Evolutionary conservation across 92 coral and sea anemone species (phyloP).

Genomic region (Anthopleura xanthogrammica): DNA sequence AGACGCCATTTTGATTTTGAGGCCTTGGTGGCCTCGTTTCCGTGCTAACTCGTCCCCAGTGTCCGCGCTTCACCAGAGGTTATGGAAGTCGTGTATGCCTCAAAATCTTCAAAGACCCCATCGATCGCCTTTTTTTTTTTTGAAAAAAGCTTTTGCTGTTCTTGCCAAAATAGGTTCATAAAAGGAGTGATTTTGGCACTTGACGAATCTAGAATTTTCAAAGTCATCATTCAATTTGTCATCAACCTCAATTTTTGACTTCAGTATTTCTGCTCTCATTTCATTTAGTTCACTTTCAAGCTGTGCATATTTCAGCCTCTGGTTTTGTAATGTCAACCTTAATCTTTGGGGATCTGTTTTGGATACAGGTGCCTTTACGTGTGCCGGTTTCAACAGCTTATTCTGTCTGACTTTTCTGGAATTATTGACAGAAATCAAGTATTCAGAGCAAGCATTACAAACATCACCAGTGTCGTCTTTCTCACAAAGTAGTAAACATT

Average conservation of each 20-base stretch:
- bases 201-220: slow-evolving; percentile 27
- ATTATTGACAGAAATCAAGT: not conserved
- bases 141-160: slow-evolving; percentile 43
- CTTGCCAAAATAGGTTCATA: slow-evolving; percentile 45
- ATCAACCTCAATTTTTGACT: slow-evolving; percentile 38
- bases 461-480: not conserved
- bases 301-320: slow-evolving; percentile 41
- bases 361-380: slow-evolving; percentile 42
- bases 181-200: slow-evolving; percentile 33
- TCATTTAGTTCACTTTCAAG: slow-evolving; percentile 33
- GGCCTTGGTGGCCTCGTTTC: too few relatives aligned
- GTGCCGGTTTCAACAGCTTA: slow-evolving; percentile 21
- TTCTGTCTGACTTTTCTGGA: slow-evolving; percentile 3
- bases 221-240: slow-evolving; percentile 43
- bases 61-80: too few relatives aligned
- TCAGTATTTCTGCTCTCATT: slow-evolving; percentile 38
- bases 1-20: too few relatives aligned
- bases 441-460: not conserved
- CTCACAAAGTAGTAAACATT: not conserved
- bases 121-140: too few relatives aligned
- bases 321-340: slow-evolving; percentile 33
- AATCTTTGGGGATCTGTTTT: slow-evolving; percentile 42
- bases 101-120: too few relatives aligned
- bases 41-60: too few relatives aligned
- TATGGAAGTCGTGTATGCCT: too few relatives aligned